phyloP scores from a whole-genome alignment of 2,113 vertebrate species.

The Shinisaurus crocodilurus region DNA sequence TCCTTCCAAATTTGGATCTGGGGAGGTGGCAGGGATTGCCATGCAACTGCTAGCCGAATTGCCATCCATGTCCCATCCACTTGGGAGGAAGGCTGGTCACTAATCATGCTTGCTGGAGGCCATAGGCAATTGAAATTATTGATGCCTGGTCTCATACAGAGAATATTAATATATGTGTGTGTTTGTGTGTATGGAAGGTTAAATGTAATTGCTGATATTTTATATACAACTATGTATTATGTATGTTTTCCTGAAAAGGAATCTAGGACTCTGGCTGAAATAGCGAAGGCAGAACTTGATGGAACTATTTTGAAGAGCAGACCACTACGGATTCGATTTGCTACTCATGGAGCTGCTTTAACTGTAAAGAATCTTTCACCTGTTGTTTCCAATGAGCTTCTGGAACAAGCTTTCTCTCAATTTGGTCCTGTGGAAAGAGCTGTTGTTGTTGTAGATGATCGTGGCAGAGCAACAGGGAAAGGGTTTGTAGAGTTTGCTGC shows the following conservation, averaged over 20 bases:
- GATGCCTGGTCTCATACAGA: not conserved
- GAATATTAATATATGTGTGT: not conserved
- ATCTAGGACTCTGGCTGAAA: constrained; percentile 94
- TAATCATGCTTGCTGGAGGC: not conserved
- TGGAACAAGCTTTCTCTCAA: constrained; percentile 95
- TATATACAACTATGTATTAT: constrained; percentile 5
- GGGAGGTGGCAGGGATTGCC: not conserved
- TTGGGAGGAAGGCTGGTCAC: not conserved
- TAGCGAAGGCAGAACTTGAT: constrained; percentile 96
- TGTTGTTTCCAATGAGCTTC: constrained; percentile 94
- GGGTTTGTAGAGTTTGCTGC: constrained; percentile 96
- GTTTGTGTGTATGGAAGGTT: no score
- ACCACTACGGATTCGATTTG: constrained; percentile 92
- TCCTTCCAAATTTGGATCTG: not conserved
- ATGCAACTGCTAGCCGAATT: not conserved
- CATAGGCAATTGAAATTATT: not conserved
- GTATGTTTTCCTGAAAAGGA: constrained; percentile 81
- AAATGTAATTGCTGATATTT: not conserved
- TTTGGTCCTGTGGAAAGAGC: constrained; percentile 96
- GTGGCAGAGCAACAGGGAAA: constrained; percentile 92
- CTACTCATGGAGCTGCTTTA: constrained; percentile 91
- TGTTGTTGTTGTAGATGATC: constrained; percentile 94
- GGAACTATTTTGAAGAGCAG: constrained; percentile 92
- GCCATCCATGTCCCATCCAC: not conserved
- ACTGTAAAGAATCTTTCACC: constrained; percentile 94